Conservation (phyloP, 2,113 vertebrate species). For the Macrotis lagotis region DNA sequence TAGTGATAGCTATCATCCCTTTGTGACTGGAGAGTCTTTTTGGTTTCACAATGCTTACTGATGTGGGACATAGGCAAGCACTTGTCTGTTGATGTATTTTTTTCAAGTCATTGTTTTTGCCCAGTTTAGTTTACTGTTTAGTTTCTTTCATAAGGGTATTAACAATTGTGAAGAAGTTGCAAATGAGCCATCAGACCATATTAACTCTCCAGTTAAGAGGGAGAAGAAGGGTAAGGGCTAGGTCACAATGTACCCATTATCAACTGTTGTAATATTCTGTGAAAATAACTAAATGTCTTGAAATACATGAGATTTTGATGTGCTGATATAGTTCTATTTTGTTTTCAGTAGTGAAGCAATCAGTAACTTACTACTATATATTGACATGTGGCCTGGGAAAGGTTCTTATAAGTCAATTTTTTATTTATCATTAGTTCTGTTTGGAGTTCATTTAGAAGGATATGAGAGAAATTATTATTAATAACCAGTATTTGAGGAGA, state of each 20-base stretch:
- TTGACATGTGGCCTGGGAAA: background rate
- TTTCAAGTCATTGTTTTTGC: background rate
- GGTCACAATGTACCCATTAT: background rate
- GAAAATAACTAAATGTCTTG: background rate
- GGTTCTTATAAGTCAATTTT: background rate
- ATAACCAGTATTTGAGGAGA: no score
- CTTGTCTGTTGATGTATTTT: background rate
- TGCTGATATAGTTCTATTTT: background rate
- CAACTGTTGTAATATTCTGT: background rate
- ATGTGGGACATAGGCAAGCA: background rate
- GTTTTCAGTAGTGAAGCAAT: background rate
- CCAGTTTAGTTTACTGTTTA: background rate
- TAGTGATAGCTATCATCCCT: background rate
- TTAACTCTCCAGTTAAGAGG: background rate
- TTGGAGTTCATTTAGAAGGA: rapidly evolving
- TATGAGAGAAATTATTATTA: no score
- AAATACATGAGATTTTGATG: background rate
- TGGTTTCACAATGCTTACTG: rapidly evolving
- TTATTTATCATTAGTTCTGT: rapidly evolving
- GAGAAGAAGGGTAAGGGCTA: background rate
- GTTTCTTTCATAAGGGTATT: background rate
- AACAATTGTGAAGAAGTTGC: no score
- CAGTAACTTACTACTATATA: background rate
- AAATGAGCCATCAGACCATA: rapidly evolving
- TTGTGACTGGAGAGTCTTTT: background rate